Evolutionary conservation across 1,140 invertebrate species (phyloP), one percentile per base, ranked within the genome.

Genomic region (Daktulosphaira vitifoliae): DNA sequence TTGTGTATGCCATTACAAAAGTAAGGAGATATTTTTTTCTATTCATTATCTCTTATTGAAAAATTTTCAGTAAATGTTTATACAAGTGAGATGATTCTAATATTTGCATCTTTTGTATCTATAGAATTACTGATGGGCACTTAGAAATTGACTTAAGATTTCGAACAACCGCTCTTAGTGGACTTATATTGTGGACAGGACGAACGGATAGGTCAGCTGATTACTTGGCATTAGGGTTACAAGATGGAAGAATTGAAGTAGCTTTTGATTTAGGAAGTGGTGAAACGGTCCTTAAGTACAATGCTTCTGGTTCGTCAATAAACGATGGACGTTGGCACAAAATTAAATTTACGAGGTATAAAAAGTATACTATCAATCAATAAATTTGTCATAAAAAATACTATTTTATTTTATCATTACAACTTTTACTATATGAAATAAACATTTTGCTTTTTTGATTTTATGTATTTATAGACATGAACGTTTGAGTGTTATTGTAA

Each of bases 241-340:
- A 88, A 71, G 78, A 85, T 67, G 90, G 90, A 39, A 82, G 80
- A 70, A 77, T 86, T 4, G 78, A 82, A 71, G 74, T 88, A 76
- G 80, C 84, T 76, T 85, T 87, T 71, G 85, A 88, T 73, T 78
- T 87, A 56, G 85, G 89, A 68, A 83, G 87, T 71, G 84, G 88
- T 66, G 87, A 90, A 71, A 83, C 87, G 3, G 78, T 83, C 38
- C 84, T 96, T 15, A 80, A 84, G 65, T 91, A 91, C 69, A 96
- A 96, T 77, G 80, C 81, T 67, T 88, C 89, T n/a, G 84, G 82
- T 74, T 15, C 29, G 11, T 39, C 56, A 15, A 82, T 96, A 29
- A 88, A 92, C 75, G 91, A 96, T 76, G 91, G 91, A 56, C 79
- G 90, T 39, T 96, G 92, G 92, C 92, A 97, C 76, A 80, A 87